A percentile compares a stretch with the other conserved stretches of the same genome.
Conservation (phyloP, 2,888 invertebrate species). For the Ornithoptera priamus region DNA sequence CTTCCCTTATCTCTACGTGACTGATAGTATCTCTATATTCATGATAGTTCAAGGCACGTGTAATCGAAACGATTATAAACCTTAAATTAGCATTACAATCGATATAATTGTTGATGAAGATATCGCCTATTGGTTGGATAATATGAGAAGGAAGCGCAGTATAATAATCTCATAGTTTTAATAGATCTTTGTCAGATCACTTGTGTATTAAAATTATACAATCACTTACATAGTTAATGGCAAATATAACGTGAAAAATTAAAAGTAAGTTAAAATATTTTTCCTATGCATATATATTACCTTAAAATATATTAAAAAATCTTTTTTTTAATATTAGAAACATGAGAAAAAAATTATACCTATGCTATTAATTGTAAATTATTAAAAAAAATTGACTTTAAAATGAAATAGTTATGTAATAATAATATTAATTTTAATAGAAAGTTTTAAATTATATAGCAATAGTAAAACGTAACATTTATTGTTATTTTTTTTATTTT, state of each 20-base stretch:
- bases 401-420: too few relatives aligned
- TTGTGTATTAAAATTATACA: not conserved
- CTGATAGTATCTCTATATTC: too few relatives aligned
- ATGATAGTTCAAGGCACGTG: constrained; percentile 29
- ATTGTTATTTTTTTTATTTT: too few relatives aligned
- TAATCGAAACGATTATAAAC: constrained; percentile 29
- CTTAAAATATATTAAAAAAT: too few relatives aligned
- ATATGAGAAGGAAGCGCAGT: not conserved
- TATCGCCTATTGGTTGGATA: not conserved
- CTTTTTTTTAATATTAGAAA: too few relatives aligned
- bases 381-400: too few relatives aligned
- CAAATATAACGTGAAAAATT: not conserved
- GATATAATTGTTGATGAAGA: not conserved
- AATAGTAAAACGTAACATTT: too few relatives aligned
- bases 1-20: constrained; percentile 39
- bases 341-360: too few relatives aligned
- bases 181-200: not conserved
- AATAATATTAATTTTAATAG: too few relatives aligned
- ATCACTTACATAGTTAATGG: not conserved
- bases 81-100: constrained; percentile 13
- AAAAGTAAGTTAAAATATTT: not conserved
- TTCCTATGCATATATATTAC: not conserved
- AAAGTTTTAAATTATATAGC: too few relatives aligned
- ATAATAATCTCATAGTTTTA: constrained; percentile 1
- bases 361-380: too few relatives aligned